Conservation (phyloP, 2,797 vertebrate genomes). For the Acanthis flammea region DNA sequence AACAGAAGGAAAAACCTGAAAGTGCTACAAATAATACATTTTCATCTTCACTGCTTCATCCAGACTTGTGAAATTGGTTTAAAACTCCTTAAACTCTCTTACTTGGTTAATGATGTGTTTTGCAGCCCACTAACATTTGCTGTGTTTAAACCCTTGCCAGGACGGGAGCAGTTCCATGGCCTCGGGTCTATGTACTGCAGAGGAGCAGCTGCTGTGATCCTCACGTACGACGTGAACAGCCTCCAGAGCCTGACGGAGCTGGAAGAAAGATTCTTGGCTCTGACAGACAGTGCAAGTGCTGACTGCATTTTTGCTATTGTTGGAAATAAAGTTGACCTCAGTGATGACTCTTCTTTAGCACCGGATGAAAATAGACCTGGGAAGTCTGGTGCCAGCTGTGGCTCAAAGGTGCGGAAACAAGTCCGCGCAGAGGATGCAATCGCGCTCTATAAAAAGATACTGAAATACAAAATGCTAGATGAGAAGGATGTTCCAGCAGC, state of each 20-base stretch:
- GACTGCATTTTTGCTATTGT: constrained; percentile 94
- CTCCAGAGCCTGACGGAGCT: constrained; percentile 90
- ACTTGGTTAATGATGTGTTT: neutral
- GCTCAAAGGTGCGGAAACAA: constrained; percentile 76
- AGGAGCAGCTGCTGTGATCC: constrained; percentile 89
- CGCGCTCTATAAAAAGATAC: constrained; percentile 86
- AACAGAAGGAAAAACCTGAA: neutral
- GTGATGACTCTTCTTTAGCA: constrained; percentile 66
- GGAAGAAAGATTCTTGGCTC: constrained; percentile 92
- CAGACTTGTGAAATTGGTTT: neutral
- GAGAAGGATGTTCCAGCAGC: constrained; percentile 84
- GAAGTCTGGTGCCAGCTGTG: neutral
- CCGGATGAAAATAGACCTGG: neutral
- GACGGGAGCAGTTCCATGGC: constrained; percentile 96
- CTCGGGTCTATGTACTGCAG: constrained; percentile 98
- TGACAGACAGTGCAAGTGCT: constrained; percentile 89
- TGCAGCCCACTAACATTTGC: neutral
- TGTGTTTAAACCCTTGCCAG: constrained; percentile 71
- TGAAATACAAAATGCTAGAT: constrained; percentile 90
- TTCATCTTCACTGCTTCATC: neutral
- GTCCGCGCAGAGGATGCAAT: constrained; percentile 84
- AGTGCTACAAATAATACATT: neutral
- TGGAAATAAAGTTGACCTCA: constrained; percentile 95
- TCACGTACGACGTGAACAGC: constrained; percentile 92
- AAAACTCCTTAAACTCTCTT: neutral